These are phyloP conservation scores for Scaptomyza tumidula DNA, from an alignment of 2,888 invertebrate genomes.

Conservation along the genomic window DNA sequence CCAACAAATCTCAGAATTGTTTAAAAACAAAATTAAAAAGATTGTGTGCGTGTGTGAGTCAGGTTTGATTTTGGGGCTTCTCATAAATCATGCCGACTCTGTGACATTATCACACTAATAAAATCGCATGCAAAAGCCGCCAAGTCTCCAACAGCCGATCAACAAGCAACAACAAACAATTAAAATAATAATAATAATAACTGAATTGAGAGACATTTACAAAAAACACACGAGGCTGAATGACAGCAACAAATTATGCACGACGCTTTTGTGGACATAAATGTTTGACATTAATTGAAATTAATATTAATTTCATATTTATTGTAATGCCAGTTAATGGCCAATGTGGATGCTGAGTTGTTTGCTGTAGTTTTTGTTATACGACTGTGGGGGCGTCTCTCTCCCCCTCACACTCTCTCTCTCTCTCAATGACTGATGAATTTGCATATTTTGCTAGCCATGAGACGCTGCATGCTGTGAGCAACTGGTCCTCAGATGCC, in stretches of 20 bases:
- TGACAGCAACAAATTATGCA: slow-evolving; percentile 81
- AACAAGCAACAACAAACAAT: slow-evolving; percentile 35
- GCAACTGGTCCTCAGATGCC: slow-evolving; percentile 61
- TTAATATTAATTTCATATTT: slow-evolving; percentile 83
- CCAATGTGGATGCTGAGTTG: slow-evolving; percentile 42
- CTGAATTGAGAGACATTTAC: slow-evolving; percentile 41
- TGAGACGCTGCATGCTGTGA: slow-evolving; percentile 59
- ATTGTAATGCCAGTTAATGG: slow-evolving; percentile 76
- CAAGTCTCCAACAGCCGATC: slow-evolving; percentile 55
- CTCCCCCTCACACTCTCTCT: slow-evolving; percentile 1
- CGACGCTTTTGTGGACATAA: slow-evolving; percentile 82
- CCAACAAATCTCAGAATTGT: slow-evolving; percentile 48
- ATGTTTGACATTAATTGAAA: slow-evolving; percentile 83
- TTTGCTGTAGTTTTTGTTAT: too few relatives aligned
- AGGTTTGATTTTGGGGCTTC: slow-evolving; percentile 54
- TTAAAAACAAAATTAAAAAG: slow-evolving; percentile 69
- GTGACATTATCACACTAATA: slow-evolving; percentile 83
- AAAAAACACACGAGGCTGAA: slow-evolving; percentile 36
- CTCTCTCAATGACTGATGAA: slow-evolving; percentile 56
- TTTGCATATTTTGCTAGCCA: slow-evolving; percentile 65
- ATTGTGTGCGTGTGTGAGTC: slow-evolving; percentile 39
- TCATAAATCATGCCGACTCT: slow-evolving; percentile 82
- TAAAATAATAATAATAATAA: slow-evolving; percentile 20
- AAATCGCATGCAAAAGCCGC: slow-evolving; percentile 77
- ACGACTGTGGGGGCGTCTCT: slow-evolving; percentile 53